Evolutionary conservation across 2,113 vertebrate species (phyloP), one percentile per base, ranked within the genome.

Genomic region (Oncorhynchus nerka): DNA sequence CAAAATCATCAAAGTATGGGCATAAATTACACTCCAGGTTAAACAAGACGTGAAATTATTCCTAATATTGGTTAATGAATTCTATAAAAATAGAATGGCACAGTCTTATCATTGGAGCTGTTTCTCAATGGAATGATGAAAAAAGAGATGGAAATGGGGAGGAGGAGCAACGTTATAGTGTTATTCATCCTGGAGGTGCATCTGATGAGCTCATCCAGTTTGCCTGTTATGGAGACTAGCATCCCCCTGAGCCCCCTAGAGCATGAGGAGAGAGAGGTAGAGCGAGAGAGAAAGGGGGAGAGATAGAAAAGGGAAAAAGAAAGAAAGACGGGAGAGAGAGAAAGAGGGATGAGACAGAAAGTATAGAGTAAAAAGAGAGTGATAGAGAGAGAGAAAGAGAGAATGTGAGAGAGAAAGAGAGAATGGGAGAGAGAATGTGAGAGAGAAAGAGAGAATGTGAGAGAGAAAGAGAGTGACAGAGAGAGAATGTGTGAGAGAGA

Each of bases 191-290:
- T 78, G 75, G 72, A 86, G 80, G 78, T 77, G 79, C 75, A 81
- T 82, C 73, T 72, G 86, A 84, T 78, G 75, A 77, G 71, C 75
- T 83, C 74, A 55, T 66, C 74, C 51, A 16, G 51, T 55, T 19
- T 77, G 70, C 73, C 76, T 79, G 73, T 73, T 82, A 75, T 83
- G 71, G 76, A 79, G 79, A 89, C 85, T 73, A 82, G 51, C 75
- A 78, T 85, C 83, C 83, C 81, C 83, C 74, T 45, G 57, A 77
- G 85, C 81, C 77, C 76, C 84, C 84, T 75, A 82, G 76, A 83
- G 73, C 61, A 55, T 15, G 51, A 55, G 51, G 13, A 13, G 4
- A 8, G 15, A 51, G 49, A 51, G 49, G 15, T 13, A 51, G 15
- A 51, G 15, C 1, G 49, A 51, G 49, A 16, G 49, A 15, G 49